Evolutionary conservation across 2,888 invertebrate genomes (phyloP).

Genomic region (Cheilosia soror): DNA sequence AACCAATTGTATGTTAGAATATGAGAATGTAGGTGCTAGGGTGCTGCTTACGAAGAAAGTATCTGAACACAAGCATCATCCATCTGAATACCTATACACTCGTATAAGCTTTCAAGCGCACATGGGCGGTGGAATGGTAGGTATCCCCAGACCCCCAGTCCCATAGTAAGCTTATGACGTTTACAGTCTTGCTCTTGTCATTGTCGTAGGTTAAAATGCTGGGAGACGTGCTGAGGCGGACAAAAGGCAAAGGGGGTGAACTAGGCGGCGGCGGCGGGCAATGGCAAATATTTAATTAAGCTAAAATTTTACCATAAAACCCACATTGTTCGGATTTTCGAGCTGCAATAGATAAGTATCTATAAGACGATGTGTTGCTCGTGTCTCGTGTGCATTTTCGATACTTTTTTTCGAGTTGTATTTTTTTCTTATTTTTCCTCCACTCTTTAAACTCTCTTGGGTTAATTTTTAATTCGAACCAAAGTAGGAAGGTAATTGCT

Average conservation of each 20-base stretch:
- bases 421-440: constrained; percentile 4
- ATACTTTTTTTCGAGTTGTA: constrained; percentile 15
- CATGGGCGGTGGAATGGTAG: constrained; percentile 25
- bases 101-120: constrained; percentile 34
- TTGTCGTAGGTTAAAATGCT: constrained; percentile 2
- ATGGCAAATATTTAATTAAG: constrained; percentile 72
- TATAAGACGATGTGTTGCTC: constrained; percentile 15
- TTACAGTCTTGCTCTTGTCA: constrained; percentile 6
- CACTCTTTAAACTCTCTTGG: not conserved
- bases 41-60: constrained; percentile 53
- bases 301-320: constrained; percentile 70
- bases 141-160: not conserved
- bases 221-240: not conserved
- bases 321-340: constrained; percentile 64
- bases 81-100: constrained; percentile 19
- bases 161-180: constrained; percentile 26
- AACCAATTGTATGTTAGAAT: constrained; percentile 63
- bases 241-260: not conserved
- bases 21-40: constrained; percentile 62
- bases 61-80: constrained; percentile 29
- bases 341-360: constrained; percentile 59
- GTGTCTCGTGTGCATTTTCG: constrained; percentile 57
- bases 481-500: constrained; percentile 40
- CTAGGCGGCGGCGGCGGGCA: constrained; percentile 21
- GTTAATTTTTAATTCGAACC: constrained; percentile 39